Evolutionary conservation across 2,888 invertebrate genomes (phyloP).

Genomic region (Drosophila austrosaltans): DNA sequence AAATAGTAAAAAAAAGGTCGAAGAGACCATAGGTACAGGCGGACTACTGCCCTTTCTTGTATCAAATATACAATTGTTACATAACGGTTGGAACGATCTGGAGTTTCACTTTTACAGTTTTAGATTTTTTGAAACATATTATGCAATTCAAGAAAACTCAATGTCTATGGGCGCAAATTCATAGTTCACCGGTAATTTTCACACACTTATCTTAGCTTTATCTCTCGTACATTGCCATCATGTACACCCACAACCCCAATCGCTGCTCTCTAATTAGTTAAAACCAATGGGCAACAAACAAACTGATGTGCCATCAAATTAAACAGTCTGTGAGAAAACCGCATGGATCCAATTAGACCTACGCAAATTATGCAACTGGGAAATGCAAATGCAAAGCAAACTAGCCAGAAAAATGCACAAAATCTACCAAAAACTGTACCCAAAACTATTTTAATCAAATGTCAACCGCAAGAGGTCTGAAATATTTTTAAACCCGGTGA

Average conservation of each 20-base stretch:
- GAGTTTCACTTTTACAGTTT: too few relatives aligned
- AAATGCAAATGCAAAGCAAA: neutral
- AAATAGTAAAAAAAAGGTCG: too few relatives aligned
- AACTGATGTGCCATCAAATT: slow-evolving; percentile 2
- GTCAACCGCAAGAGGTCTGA: slow-evolving; percentile 7
- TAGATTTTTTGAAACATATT: too few relatives aligned
- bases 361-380: neutral
- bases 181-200: neutral
- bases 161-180: neutral
- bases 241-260: neutral
- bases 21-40: too few relatives aligned
- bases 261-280: neutral
- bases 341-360: neutral
- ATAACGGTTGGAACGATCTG: too few relatives aligned
- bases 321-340: neutral
- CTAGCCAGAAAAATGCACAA: neutral
- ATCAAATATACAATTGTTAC: too few relatives aligned
- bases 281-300: neutral
- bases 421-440: neutral
- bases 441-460: slow-evolving; percentile 17
- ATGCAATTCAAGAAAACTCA: too few relatives aligned
- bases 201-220: neutral
- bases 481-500: neutral
- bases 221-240: neutral
- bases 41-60: too few relatives aligned